These are phyloP conservation scores for Anguilla anguilla DNA, from an alignment of 2,797 vertebrate genomes.

Conservation along the genomic window DNA sequence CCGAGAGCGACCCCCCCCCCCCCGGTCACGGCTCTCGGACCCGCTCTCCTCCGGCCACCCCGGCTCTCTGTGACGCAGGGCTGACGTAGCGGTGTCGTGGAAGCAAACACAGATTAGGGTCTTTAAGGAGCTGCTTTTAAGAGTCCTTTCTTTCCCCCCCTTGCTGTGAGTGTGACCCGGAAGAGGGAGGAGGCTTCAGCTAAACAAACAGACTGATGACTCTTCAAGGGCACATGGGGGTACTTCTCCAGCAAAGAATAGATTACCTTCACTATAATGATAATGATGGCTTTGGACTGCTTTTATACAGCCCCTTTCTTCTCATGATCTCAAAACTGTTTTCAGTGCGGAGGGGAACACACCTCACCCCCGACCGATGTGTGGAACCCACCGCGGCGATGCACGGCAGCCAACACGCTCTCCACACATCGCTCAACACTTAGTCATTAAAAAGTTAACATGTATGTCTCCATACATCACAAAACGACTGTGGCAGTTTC, in stretches of 20 bases:
- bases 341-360: neutral
- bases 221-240: neutral
- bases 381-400: neutral
- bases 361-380: neutral
- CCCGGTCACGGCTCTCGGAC: conserved; percentile 51
- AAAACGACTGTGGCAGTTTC: neutral
- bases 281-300: neutral
- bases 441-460: neutral
- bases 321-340: neutral
- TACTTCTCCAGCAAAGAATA: neutral
- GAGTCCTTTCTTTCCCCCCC: neutral
- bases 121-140: neutral
- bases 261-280: neutral
- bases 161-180: conserved; percentile 36
- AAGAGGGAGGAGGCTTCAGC: conserved; percentile 53
- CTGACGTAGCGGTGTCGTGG: neutral
- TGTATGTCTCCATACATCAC: neutral
- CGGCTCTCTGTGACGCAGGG: neutral
- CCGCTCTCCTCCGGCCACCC: conserved; percentile 45
- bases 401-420: neutral
- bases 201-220: conserved; percentile 23
- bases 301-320: neutral
- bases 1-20: conserved; percentile 34
- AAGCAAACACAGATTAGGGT: conserved; percentile 10
- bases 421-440: neutral